Percentiles rank a stretch among this genome's conserved stretches.
Evolutionary conservation across 1,140 invertebrate genomes (phyloP).

Genomic region (Diabrotica undecimpunctata): DNA sequence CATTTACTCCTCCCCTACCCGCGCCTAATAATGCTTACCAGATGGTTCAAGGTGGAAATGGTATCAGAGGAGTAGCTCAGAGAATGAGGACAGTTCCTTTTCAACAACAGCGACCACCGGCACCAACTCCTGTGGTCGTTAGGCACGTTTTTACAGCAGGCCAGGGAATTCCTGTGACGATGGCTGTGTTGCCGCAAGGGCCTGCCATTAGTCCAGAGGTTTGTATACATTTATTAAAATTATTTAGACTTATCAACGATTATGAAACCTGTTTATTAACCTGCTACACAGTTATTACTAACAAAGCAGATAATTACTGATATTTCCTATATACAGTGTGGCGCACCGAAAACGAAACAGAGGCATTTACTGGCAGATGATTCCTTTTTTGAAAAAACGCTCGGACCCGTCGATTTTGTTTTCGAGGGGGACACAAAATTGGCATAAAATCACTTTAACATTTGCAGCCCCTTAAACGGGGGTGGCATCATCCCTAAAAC

Average conservation of each 20-base stretch:
- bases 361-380: no score
- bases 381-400: no score
- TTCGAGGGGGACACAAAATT: no score
- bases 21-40: slow-evolving; percentile 37
- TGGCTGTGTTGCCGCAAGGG: slow-evolving; percentile 54
- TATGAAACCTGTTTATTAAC: no score
- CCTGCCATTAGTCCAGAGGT: slow-evolving; percentile 44
- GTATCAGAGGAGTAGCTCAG: slow-evolving; percentile 38
- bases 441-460: no score
- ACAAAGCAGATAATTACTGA: slow-evolving; percentile 1
- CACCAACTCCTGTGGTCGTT: slow-evolving; percentile 52
- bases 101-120: slow-evolving; percentile 44
- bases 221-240: slow-evolving; percentile 27
- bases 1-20: slow-evolving; percentile 47
- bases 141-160: slow-evolving; percentile 56
- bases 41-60: slow-evolving; percentile 39
- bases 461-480: no score
- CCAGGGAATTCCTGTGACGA: slow-evolving; percentile 55
- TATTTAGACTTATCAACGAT: slow-evolving; percentile 5
- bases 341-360: no score
- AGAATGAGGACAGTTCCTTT: slow-evolving; percentile 32
- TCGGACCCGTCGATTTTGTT: no score
- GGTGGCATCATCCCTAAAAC: no score
- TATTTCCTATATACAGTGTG: no score
- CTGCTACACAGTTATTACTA: neutral